Base-by-base conservation (phyloP, 2,888 invertebrate genomes). In the Amphipoea lucens region DNA sequence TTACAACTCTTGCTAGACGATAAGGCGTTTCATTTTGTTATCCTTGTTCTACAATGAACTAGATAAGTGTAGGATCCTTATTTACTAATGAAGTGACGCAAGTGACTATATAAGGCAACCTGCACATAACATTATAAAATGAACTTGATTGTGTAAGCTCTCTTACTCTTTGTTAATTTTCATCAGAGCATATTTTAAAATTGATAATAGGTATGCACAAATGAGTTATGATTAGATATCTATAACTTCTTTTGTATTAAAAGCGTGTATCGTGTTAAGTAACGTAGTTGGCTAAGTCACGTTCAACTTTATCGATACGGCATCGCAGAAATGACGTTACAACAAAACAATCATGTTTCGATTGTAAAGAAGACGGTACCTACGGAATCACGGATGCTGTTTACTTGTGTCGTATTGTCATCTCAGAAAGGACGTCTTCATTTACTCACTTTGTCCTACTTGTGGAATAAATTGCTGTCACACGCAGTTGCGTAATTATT, bases 261-360 rank as follows among this genome's bases (percentile, higher is more conserved):
- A 93, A 93, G 92, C 92, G 92, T 91, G 91, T 91, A 92, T 93
- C 91, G 91, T 92, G 90, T 95, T 94, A 94, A 93, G 94, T 93
- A 95, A 95, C 92, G 88, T 90, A 92, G 92, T 95, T 94, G 93
- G 93, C 92, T 92, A 94, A 95, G 95, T 96, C 96, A 96, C 96
- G 96, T 93, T 94, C 92, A 91, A 89, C 88, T 93, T 87, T 95
- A 95, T 95, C 95, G 91, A 91, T 92, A 91, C 91, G 83, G 90
- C 93, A 95, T 95, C 93, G 94, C 91, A 89, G 91, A 93, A 93
- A 92, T 95, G 93, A 93, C 93, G 92, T 92, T 95, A 95, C 88
- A 79, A 85, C 88, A 86, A 90, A 90, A 91, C 90, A 91, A 92
- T 92, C 90, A 90, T 90, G 85, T 84, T 87, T 74, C 81, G 87